Percentiles rank a stretch among this genome's conserved stretches.
phyloP scores from a whole-genome alignment of 2,797 vertebrate species.

The Muraenolepis orangiensis region DNA sequence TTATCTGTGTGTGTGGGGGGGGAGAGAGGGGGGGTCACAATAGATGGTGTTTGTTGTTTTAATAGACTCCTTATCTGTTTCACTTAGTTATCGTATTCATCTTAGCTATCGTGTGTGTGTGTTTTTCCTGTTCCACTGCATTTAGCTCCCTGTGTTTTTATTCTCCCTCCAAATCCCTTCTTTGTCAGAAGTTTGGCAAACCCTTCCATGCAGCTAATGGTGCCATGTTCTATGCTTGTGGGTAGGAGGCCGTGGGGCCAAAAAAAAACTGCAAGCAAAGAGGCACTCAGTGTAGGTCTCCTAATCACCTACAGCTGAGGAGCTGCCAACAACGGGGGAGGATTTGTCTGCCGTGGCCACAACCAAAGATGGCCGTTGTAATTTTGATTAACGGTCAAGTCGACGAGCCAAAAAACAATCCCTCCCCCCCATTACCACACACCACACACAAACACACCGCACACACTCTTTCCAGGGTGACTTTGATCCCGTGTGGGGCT shows the following conservation, averaged over 20 bases:
- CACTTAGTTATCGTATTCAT: background rate
- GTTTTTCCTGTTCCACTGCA: background rate
- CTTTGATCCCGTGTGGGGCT: slow-evolving; percentile 11
- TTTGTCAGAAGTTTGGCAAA: slow-evolving; percentile 8
- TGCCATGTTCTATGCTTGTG: slow-evolving; percentile 2
- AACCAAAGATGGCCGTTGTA: slow-evolving; percentile 7
- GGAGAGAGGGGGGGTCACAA: background rate
- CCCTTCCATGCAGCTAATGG: background rate
- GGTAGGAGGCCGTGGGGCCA: background rate
- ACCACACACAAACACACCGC: background rate
- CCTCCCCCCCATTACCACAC: background rate
- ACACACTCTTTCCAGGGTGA: slow-evolving; percentile 4
- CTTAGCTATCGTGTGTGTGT: background rate
- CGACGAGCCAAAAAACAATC: background rate
- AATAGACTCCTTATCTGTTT: background rate
- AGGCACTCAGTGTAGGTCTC: background rate
- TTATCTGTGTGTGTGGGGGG: background rate
- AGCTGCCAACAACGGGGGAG: slow-evolving; percentile 4
- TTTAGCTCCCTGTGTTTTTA: background rate
- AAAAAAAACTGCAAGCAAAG: slow-evolving; percentile 1
- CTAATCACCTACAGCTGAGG: background rate
- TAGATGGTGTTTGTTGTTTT: background rate
- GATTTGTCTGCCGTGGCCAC: background rate
- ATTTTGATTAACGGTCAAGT: slow-evolving; percentile 26
- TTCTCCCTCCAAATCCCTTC: background rate